phyloP scores from a whole-genome alignment of 1,140 invertebrate species.

The Zaprionus camerounensis region DNA sequence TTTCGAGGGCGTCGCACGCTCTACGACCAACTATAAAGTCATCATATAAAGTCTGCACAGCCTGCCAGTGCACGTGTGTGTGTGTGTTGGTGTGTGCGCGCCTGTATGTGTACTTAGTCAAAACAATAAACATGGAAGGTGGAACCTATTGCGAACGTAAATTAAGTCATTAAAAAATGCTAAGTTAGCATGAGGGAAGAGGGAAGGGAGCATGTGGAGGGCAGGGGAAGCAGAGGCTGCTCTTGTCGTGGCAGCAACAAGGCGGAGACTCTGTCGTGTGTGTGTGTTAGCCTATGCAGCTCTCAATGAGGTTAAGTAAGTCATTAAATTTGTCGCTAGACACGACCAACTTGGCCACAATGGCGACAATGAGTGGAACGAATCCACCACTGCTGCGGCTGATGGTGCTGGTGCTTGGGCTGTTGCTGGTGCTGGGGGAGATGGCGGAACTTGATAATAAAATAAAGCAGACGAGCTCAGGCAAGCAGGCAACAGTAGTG shows the following conservation, averaged over 20 bases:
- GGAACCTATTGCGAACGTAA: constrained; percentile 81
- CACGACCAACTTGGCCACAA: constrained; percentile 78
- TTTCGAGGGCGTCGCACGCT: constrained; percentile 77
- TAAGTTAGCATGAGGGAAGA: constrained; percentile 53
- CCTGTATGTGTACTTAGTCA: constrained; percentile 70
- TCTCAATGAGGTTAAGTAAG: constrained; percentile 77
- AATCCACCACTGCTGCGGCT: constrained; percentile 12
- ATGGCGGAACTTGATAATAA: constrained; percentile 77
- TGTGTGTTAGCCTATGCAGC: constrained; percentile 33
- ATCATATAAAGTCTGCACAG: constrained; percentile 53
- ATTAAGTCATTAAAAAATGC: constrained; percentile 83
- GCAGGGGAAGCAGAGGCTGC: neutral
- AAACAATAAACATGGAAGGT: constrained; percentile 82
- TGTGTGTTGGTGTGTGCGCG: neutral
- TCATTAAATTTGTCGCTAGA: constrained; percentile 83
- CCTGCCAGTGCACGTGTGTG: neutral
- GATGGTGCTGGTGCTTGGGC: constrained; percentile 1
- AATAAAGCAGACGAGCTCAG: constrained; percentile 56
- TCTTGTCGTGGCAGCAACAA: constrained; percentile 49
- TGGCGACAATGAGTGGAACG: constrained; percentile 67
- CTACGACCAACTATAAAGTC: constrained; percentile 66
- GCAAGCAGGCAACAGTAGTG: constrained; percentile 32
- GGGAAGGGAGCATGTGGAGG: constrained; percentile 6
- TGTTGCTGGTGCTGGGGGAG: constrained; percentile 35
- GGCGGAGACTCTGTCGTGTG: constrained; percentile 57